These are phyloP conservation scores for Loripinus fragilis DNA, from an alignment of 2,888 invertebrate genomes.

Conservation along the genomic window DNA sequence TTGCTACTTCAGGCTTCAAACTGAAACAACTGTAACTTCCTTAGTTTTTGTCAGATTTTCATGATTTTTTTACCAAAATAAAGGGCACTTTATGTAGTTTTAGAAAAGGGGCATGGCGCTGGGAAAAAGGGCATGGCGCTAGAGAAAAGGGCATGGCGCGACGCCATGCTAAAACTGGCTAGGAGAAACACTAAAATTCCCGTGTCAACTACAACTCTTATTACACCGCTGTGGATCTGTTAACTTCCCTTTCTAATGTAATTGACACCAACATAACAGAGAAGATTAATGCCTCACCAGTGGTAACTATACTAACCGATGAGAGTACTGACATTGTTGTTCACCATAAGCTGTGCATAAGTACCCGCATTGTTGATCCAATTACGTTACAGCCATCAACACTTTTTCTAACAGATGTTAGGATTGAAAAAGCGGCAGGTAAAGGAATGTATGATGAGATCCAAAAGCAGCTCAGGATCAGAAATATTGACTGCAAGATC, in stretches of 20 bases:
- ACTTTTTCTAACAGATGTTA: constrained; percentile 34
- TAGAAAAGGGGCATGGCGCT: no score
- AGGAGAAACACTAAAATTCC: no score
- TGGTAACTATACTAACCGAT: constrained; percentile 41
- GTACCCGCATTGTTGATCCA: constrained; percentile 41
- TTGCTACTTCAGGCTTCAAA: no score
- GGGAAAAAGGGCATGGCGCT: no score
- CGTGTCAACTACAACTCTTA: constrained; percentile 30
- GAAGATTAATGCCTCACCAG: constrained; percentile 27
- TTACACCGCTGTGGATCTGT: constrained; percentile 28
- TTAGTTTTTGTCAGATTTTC: no score
- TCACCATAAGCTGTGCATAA: constrained; percentile 49
- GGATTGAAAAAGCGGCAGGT: constrained; percentile 25
- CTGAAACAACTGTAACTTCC: no score
- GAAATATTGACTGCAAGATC: constrained; percentile 13
- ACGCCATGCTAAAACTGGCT: no score
- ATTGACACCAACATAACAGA: constrained; percentile 36
- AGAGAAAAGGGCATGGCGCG: no score
- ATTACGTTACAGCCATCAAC: constrained; percentile 32
- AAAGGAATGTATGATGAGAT: constrained; percentile 32
- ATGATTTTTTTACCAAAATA: no score
- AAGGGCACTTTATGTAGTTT: no score
- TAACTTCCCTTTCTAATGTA: constrained; percentile 23
- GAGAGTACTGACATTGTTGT: constrained; percentile 47
- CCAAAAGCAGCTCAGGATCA: not conserved